These are phyloP conservation scores for Pseudoatta argentina DNA, from an alignment of 1,140 invertebrate species.

Conservation along the genomic window DNA sequence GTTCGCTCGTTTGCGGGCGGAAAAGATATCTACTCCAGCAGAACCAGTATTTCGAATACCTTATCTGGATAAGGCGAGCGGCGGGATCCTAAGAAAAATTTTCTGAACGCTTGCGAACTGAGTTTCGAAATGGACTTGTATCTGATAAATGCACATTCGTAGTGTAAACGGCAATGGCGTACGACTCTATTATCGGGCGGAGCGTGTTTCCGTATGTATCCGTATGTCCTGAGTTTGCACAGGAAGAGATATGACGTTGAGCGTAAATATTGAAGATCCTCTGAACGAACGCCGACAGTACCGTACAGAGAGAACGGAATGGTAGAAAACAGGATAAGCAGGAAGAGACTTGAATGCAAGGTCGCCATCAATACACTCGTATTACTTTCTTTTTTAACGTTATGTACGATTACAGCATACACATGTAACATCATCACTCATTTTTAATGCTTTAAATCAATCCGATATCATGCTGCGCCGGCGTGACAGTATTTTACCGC, in stretches of 20 bases:
- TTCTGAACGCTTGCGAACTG: constrained; percentile 35
- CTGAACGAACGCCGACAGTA: constrained; percentile 5
- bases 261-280: constrained; percentile 44
- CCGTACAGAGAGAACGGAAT: neutral
- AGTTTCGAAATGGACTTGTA: constrained; percentile 59
- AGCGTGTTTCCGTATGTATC: constrained; percentile 7
- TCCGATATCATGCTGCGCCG: constrained; percentile 6
- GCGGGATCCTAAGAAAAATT: constrained; percentile 36
- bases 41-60: constrained; percentile 52
- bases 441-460: constrained; percentile 30
- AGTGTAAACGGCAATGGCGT: constrained; percentile 55
- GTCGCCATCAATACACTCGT: neutral
- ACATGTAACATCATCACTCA: constrained; percentile 9
- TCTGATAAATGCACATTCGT: constrained; percentile 60
- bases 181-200: constrained; percentile 52
- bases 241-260: constrained; percentile 22
- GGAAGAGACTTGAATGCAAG: neutral
- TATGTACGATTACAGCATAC: neutral
- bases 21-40: constrained; percentile 39
- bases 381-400: neutral
- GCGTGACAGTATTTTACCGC: constrained; percentile 29
- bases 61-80: constrained; percentile 60
- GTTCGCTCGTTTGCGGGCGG: constrained; percentile 50
- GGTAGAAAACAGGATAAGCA: constrained; percentile 16
- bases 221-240: constrained; percentile 3